A percentile compares a stretch with the other conserved stretches of the same genome.
Evolutionary conservation across 2,888 invertebrate genomes (phyloP).

Genomic region (Drosophila mimica): DNA sequence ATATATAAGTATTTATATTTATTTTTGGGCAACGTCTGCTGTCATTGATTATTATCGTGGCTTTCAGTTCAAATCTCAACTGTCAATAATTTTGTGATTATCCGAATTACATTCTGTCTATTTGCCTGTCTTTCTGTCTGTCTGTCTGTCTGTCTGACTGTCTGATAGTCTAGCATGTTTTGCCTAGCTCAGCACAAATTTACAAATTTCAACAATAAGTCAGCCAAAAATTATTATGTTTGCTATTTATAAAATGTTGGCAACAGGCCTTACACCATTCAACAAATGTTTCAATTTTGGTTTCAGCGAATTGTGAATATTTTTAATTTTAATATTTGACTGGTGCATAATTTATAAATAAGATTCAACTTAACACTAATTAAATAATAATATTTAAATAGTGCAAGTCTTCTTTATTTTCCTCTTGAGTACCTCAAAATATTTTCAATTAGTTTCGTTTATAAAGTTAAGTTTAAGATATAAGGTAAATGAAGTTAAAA

Average conservation of each 20-base stretch:
- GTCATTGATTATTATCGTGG: conserved; percentile 49
- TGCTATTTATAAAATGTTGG: conserved; percentile 15
- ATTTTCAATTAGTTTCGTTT: background rate
- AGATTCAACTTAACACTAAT: background rate
- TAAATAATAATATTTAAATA: background rate
- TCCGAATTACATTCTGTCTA: conserved; percentile 49
- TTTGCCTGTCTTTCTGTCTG: conserved; percentile 26
- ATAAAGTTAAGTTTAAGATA: background rate
- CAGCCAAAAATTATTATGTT: conserved; percentile 76
- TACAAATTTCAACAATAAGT: conserved; percentile 79
- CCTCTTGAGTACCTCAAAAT: background rate
- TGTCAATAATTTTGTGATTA: conserved; percentile 70
- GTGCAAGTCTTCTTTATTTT: background rate
- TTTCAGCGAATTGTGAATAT: background rate
- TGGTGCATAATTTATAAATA: too few relatives aligned
- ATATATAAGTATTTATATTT: background rate
- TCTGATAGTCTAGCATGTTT: conserved; percentile 36
- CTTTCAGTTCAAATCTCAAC: conserved; percentile 49
- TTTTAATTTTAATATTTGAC: background rate
- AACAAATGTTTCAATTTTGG: conserved; percentile 16
- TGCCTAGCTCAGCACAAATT: conserved; percentile 68
- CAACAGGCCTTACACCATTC: conserved; percentile 12
- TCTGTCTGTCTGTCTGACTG: conserved; percentile 15
- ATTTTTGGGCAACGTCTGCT: conserved; percentile 44
- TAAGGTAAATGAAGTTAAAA: background rate